Percentiles rank a stretch among this genome's conserved stretches.
These are phyloP conservation scores for Netelia virgata DNA, from an alignment of 2,888 invertebrate genomes.

Conservation along the genomic window DNA sequence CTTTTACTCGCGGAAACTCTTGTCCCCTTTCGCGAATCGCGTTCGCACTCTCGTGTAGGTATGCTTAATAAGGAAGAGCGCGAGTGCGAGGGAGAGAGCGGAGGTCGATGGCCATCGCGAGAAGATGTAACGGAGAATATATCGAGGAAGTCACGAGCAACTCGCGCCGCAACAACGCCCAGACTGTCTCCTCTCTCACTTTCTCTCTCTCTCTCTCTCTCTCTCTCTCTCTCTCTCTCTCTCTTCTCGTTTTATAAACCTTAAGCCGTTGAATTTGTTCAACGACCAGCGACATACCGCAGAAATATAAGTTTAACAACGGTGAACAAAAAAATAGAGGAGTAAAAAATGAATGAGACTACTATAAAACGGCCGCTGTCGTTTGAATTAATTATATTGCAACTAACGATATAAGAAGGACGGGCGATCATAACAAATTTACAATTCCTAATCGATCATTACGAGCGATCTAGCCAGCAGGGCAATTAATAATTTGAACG, in stretches of 20 bases:
- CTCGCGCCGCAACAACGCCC: constrained; percentile 15
- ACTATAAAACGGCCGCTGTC: neutral
- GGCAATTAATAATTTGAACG: constrained; percentile 32
- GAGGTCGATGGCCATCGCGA: constrained; percentile 49
- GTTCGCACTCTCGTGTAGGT: constrained; percentile 25
- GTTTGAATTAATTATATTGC: neutral
- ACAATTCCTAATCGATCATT: constrained; percentile 11
- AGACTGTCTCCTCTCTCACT: neutral
- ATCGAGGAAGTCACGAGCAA: constrained; percentile 24
- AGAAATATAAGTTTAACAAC: no score
- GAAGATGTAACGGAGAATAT: constrained; percentile 55
- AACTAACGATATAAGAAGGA: neutral
- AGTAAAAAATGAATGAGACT: neutral
- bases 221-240: no score
- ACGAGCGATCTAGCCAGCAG: constrained; percentile 13
- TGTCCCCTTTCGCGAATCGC: constrained; percentile 52
- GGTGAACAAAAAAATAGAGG: no score
- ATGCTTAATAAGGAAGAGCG: constrained; percentile 44
- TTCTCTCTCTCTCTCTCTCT: no score
- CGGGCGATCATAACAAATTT: neutral
- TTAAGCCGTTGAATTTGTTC: neutral
- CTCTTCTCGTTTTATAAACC: neutral
- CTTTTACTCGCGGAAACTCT: constrained; percentile 1
- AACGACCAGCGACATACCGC: neutral
- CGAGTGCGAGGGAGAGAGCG: constrained; percentile 17